Evolutionary conservation across 2,888 invertebrate genomes (phyloP).

Genomic region (Pterobdella sp.): DNA sequence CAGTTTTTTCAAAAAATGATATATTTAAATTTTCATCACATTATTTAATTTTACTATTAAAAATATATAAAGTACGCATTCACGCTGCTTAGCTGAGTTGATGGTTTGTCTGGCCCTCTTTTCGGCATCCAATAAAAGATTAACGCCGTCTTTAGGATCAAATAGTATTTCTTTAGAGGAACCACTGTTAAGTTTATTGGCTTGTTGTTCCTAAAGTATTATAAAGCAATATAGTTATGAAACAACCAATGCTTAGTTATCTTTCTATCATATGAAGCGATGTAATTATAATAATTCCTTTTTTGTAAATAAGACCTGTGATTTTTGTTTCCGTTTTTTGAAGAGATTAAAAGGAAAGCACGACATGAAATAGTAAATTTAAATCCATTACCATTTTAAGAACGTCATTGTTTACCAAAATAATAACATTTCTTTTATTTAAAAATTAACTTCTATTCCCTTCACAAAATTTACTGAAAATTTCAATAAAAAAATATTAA

Average conservation of each 20-base stretch:
- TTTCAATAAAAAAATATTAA: too few species aligned
- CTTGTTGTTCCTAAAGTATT: too few species aligned
- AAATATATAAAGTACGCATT: background rate
- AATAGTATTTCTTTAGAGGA: constrained; percentile 1
- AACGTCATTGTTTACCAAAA: constrained; percentile 6
- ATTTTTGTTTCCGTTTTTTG: background rate
- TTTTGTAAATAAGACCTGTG: too few species aligned
- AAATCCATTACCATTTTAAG: background rate
- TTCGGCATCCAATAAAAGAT: constrained; percentile 8
- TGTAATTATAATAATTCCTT: too few species aligned
- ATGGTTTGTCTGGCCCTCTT: background rate
- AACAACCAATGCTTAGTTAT: too few species aligned
- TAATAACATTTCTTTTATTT: too few species aligned
- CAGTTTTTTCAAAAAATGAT: too few species aligned
- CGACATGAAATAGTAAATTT: background rate
- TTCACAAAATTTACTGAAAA: too few species aligned
- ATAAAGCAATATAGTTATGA: too few species aligned
- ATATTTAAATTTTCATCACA: background rate
- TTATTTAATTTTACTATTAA: background rate
- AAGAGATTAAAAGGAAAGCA: constrained; percentile 6
- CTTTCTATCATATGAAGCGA: too few species aligned
- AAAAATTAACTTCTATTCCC: too few species aligned
- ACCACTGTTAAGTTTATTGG: background rate
- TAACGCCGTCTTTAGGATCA: constrained; percentile 7
- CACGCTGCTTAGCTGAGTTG: background rate